Base-by-base conservation (phyloP, 1,140 invertebrate genomes). In the Vollenhovia emeryi region DNA sequence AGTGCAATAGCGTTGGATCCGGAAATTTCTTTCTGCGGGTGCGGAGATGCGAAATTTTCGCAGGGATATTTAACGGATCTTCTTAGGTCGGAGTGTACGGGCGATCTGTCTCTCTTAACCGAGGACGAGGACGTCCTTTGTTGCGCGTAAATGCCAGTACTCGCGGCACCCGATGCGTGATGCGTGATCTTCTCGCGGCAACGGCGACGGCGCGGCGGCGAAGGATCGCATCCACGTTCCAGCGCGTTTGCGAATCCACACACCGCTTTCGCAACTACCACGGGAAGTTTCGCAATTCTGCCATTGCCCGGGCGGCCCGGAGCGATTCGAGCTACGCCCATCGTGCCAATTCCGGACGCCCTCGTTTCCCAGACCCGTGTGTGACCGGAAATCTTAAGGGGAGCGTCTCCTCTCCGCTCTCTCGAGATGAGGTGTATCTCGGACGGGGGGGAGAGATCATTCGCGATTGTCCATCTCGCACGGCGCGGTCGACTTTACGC, bases 231-330 rank as follows among this genome's bases (percentile, higher is more conserved):
- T 66, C 62, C 36, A 66, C 13, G 62, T 64, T 43, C 8, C 62
- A 64, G 33, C 60, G 60, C 4, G 3, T 3, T 59, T 78, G 36
- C 48, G 52, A 85, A 69, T 85, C 84, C 75, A 55, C 75, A 55
- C 48, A 5, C 21, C 48, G 33, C 62, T 86, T 86, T 86, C 84
- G 78, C 64, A 82, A 82, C 30, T 50, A 45, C 3, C 3, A 86
- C 84, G 78, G 78, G 84, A 86, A 86, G 84, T 86, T 86, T 82
- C 84, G 84, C 84, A 86, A 86, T 83, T 76, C 27, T 45, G n/a
- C 78, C 73, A 62, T 59, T 50, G 79, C 60, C 52, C 66, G 57
- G 64, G 3, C 43, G 68, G 64, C 21, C 64, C 15, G 43, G 71
- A 64, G 64, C 57, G 62, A 48, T 68, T 80, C 64, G 45, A 57